Evolutionary conservation across 2,888 invertebrate species (phyloP), one percentile per base, ranked within the genome.

Genomic region (Tuberolachnus salignus): DNA sequence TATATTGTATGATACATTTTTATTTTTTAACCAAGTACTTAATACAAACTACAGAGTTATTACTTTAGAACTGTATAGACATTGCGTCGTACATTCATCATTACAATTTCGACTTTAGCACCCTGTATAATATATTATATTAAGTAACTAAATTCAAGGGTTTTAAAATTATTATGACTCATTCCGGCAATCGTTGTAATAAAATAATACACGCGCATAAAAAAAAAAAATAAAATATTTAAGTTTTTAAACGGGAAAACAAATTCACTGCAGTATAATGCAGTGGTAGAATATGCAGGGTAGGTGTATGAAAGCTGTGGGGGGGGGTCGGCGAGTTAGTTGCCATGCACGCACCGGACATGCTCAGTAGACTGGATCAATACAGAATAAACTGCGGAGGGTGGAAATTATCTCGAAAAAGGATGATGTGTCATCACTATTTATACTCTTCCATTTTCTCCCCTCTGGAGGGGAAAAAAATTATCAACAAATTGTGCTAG

Each of bases 281-380:
- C n/a, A n/a, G n/a, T n/a, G n/a, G n/a, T 21, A 4, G 34, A 42
- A 63, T 63, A 63, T 23, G n/a, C n/a, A 19, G 19, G 53, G 53
- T 10, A 53, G 16, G 23, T 64, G 53, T 64, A 55, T 46, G 26
- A 67, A 59, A 34, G 63, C 23, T 42, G 2, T 23, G 49, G 57
- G 78, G 2, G 44, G 49, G 57, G 78, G 59, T 69, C 46, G 78
- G 57, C 3, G 42, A 69, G 67, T 34, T 21, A 21, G 51, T 51
- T n/a, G n/a, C 34, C 51, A 49, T 10, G 19, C 16, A 49, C 42
- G n/a, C n/a, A 61, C 46, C 21, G 49, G 78, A 42, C 78, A 78
- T 78, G 78, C 78, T 69, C 78, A 57, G 57, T 49, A 69, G 59
- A 61, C 16, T 69, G 59, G 78, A 78, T 78, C 78, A 78, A 78